Base-by-base conservation (phyloP, 2,113 vertebrate genomes). In the Pristiophorus japonicus region DNA sequence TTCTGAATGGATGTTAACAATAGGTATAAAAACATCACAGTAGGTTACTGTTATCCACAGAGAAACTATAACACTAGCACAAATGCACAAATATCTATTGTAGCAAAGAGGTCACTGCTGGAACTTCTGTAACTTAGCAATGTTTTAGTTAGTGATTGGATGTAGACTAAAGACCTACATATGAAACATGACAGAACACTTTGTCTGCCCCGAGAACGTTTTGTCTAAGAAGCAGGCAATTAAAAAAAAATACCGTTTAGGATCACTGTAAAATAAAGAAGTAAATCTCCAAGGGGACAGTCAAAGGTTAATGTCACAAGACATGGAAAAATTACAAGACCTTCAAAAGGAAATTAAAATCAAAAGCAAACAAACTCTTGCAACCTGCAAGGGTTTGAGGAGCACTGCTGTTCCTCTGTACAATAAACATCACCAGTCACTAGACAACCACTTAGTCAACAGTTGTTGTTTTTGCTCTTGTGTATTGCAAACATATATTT, bases 391-490 rank as follows among this genome's bases (percentile, higher is more conserved):
- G 88, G n/a, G 59, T 92, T 92, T 92, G 88, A 92, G 88, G 88
- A 92, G 88, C 88, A 92, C 88, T 92, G 34, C 30, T 92, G 88
- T 92, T 91, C 88, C 88, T 92, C n/a, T 92, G 59, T 65, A 92
- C 88, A 92, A 92, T 55, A 92, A 92, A 92, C 88, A 92, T 92
- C 88, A 92, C 88, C 55, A 91, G 55, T 91, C 87, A 91, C 87
- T 59, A 92, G 88, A 92, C 88, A 92, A 63, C 59, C 88, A 92
- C 88, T 63, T 92, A 92, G 88, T 34, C 88, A 92, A 92, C 88
- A 92, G 88, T 92, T 92, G 88, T 91, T 91, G n/a, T 65, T 92
- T 92, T 92, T 63, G 88, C 88, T 92, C 88, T 92, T 92, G 88
- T 65, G 34, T 92, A 11, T 62, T 92, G 59, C 34, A 92, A 92